These are phyloP conservation scores for Athene noctua DNA, from an alignment of 2,113 vertebrate species.

Conservation along the genomic window DNA sequence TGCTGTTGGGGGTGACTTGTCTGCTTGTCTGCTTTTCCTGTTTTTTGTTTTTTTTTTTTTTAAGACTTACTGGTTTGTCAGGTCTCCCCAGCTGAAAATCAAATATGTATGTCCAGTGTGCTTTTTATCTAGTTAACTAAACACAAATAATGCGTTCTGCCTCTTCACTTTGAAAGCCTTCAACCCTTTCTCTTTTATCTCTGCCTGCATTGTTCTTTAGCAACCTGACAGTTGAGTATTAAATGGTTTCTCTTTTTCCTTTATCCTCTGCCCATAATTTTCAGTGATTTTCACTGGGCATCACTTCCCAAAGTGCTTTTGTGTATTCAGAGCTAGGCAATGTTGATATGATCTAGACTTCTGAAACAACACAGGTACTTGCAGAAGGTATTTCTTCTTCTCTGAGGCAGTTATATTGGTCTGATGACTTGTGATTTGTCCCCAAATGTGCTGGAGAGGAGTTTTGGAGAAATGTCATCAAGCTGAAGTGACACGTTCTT, in stretches of 20 bases:
- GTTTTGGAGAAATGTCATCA: background rate
- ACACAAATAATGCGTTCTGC: conserved; percentile 22
- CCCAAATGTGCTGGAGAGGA: background rate
- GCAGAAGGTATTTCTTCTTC: background rate
- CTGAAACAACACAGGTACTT: background rate
- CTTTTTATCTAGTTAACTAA: conserved; percentile 56
- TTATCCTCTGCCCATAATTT: conserved; percentile 19
- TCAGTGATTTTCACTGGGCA: background rate
- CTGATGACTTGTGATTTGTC: background rate
- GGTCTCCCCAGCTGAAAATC: background rate
- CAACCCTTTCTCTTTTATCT: conserved; percentile 54
- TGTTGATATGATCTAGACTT: background rate
- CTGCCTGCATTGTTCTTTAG: conserved; percentile 40
- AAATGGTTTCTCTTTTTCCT: conserved; percentile 7
- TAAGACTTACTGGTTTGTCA: background rate
- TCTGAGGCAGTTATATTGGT: background rate
- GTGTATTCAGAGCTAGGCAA: background rate
- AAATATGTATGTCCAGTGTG: conserved; percentile 15
- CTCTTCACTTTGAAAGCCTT: conserved; percentile 43
- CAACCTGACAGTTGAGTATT: conserved; percentile 45
- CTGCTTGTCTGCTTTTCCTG: background rate
- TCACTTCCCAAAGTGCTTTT: background rate
- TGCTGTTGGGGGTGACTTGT: background rate
- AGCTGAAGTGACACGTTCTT: background rate
- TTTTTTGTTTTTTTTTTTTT: background rate